Conservation (phyloP, 1,140 invertebrate species). For the Stegodyphus mimosarum region DNA sequence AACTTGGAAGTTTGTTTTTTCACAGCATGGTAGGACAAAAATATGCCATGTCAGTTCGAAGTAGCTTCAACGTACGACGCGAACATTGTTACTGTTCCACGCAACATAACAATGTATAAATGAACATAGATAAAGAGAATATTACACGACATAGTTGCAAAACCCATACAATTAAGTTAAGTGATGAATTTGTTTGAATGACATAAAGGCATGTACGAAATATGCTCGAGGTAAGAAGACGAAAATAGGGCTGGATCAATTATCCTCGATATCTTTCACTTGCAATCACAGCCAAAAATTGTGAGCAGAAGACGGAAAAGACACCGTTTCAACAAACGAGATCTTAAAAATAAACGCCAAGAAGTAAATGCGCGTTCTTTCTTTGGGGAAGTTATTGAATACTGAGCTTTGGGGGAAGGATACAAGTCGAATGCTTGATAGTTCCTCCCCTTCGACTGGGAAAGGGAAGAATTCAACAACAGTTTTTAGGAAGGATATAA, state of each 20-base stretch:
- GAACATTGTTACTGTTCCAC: conserved; percentile 18
- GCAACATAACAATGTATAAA: neutral
- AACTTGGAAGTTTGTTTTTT: too few relatives aligned
- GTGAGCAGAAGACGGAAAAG: conserved; percentile 52
- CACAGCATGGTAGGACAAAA: too few relatives aligned
- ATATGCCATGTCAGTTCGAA: neutral
- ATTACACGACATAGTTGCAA: neutral
- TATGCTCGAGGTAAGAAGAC: neutral
- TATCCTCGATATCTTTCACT: conserved; percentile 5
- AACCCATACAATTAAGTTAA: too few relatives aligned
- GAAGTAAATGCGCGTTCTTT: conserved; percentile 13
- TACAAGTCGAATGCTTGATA: neutral
- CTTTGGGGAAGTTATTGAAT: conserved; percentile 43
- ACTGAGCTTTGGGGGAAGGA: conserved; percentile 30
- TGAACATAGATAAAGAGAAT: neutral
- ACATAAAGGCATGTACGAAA: too few relatives aligned
- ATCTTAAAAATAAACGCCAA: conserved; percentile 6
- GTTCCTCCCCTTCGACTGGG: neutral
- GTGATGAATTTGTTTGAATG: too few relatives aligned
- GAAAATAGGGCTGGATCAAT: neutral
- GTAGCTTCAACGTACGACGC: conserved; percentile 47
- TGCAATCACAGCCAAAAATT: conserved; percentile 59
- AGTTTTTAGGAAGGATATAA: conserved; percentile 51
- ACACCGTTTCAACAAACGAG: neutral
- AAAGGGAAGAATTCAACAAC: neutral